A percentile compares a stretch with the other conserved stretches of the same genome.
phyloP scores from a whole-genome alignment of 2,888 invertebrate genomes.

The Tanaodytes sp. region DNA sequence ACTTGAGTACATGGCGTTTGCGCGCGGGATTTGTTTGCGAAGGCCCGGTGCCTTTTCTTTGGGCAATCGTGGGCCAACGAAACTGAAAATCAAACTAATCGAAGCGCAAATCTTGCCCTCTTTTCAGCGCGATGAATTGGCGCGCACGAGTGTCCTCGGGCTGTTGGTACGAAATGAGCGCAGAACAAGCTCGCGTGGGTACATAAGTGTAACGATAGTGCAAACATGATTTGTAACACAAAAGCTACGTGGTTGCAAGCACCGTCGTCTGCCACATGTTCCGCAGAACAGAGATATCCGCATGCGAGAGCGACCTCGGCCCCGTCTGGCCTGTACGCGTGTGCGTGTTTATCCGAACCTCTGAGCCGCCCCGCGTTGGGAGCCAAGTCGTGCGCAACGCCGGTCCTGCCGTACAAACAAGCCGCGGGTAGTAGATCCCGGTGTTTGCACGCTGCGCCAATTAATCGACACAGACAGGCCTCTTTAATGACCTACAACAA shows the following conservation, averaged over 20 bases:
- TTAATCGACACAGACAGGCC: conserved; percentile 66
- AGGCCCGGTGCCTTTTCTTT: conserved; percentile 45
- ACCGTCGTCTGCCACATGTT: conserved; percentile 72
- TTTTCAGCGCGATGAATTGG: conserved; percentile 62
- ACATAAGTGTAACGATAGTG: conserved; percentile 67
- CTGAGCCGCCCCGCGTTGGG: conserved; percentile 20
- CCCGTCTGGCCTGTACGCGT: conserved; percentile 4
- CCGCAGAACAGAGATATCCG: conserved; percentile 8
- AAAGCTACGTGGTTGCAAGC: conserved; percentile 66
- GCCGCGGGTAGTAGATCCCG: conserved; percentile 62
- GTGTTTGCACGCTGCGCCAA: conserved; percentile 69
- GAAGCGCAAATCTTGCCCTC: conserved; percentile 57
- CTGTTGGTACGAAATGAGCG: conserved; percentile 65
- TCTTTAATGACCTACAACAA: conserved; percentile 34
- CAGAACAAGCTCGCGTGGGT: conserved; percentile 43
- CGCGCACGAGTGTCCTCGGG: conserved; percentile 66
- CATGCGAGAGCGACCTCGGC: background rate
- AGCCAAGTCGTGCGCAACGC: conserved; percentile 38
- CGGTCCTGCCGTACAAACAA: conserved; percentile 49
- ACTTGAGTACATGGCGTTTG: conserved; percentile 12
- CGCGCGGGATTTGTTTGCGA: conserved; percentile 38
- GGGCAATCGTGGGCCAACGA: conserved; percentile 23
- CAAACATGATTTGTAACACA: conserved; percentile 73
- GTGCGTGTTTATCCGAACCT: conserved; percentile 18
- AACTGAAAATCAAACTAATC: conserved; percentile 67